Conservation (phyloP, 2,888 invertebrate species). For the Endomychus coccineus region DNA sequence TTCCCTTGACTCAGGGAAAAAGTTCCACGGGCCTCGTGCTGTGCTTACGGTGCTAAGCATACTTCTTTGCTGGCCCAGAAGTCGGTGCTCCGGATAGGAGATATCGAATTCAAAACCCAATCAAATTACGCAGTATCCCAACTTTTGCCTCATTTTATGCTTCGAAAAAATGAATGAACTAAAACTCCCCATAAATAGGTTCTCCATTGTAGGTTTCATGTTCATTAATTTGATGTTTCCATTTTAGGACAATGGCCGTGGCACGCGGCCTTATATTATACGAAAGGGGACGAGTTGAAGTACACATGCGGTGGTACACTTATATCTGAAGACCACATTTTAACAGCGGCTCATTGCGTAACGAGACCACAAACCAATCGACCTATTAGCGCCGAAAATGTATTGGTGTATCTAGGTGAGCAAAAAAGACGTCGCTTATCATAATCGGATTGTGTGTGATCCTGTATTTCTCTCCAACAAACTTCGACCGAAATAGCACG, state of each 20-base stretch:
- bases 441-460: too few species aligned
- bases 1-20: too few species aligned
- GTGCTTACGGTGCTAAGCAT: too few species aligned
- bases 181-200: not conserved
- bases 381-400: slow-evolving; percentile 32
- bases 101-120: too few species aligned
- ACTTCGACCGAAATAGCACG: too few species aligned
- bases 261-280: slow-evolving; percentile 56
- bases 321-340: slow-evolving; percentile 48
- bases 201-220: not conserved
- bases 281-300: slow-evolving; percentile 39
- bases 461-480: not conserved
- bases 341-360: slow-evolving; percentile 62
- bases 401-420: slow-evolving; percentile 40
- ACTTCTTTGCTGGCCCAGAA: too few species aligned
- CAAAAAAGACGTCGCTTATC: too few species aligned
- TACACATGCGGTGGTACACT: slow-evolving; percentile 61
- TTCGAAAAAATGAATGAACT: too few species aligned
- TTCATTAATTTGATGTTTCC: slow-evolving; percentile 6
- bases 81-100: too few species aligned
- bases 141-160: too few species aligned
- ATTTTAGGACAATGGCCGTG: slow-evolving; percentile 60
- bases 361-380: slow-evolving; percentile 37
- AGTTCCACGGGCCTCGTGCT: too few species aligned
- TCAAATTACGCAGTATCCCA: too few species aligned